Percentiles rank a stretch among this genome's conserved stretches.
These are phyloP conservation scores for Axis porcinus DNA, from an alignment of 2,113 vertebrate species.

Conservation along the genomic window DNA sequence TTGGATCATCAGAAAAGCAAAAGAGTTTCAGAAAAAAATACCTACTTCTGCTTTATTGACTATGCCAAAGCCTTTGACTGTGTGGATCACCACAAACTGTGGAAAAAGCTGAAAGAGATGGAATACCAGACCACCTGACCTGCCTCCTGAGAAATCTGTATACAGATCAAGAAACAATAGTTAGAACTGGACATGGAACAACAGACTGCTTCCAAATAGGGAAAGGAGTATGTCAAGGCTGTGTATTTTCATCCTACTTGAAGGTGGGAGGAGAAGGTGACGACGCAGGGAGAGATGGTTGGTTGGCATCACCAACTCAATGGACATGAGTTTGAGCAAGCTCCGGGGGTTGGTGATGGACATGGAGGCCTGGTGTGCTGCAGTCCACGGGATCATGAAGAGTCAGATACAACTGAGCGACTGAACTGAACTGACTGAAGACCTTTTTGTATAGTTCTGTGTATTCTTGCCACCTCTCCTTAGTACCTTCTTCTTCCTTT, in stretches of 20 bases:
- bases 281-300: accelerated
- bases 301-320: not conserved
- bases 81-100: no score
- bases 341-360: not conserved
- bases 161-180: no score
- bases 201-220: no score
- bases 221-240: no score
- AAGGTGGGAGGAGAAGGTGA: not conserved
- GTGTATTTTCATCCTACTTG: not conserved
- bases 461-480: not conserved
- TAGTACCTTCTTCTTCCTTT: not conserved
- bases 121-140: no score
- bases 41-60: no score
- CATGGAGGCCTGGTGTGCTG: not conserved
- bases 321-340: not conserved
- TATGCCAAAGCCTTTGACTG: no score
- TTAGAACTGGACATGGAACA: no score
- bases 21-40: no score
- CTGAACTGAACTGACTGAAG: not conserved
- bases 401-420: not conserved
- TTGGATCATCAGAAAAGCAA: no score
- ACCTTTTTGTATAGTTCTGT: not conserved
- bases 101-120: no score
- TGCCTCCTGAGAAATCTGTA: no score
- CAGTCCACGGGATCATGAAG: not conserved